phyloP scores from a whole-genome alignment of 64 coral and sea anemone species.

The Pocillopora verrucosa region DNA sequence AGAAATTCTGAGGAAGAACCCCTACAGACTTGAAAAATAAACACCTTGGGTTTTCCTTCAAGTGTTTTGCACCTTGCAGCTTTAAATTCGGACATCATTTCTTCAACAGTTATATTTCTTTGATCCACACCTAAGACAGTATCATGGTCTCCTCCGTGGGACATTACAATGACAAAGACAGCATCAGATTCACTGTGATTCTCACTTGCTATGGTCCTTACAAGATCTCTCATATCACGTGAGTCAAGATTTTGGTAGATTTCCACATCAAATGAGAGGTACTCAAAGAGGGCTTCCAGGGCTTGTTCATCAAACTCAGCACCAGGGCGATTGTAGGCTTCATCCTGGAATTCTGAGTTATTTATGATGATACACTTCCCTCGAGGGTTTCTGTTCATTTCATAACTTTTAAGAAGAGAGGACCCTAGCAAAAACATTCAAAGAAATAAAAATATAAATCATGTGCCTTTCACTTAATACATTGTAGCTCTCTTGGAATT shows the following conservation, averaged over 20 bases:
- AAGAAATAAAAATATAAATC: background rate
- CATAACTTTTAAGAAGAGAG: background rate
- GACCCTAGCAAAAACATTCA: background rate
- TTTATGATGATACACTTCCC: conserved; percentile 46
- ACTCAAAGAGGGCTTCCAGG: conserved; percentile 11
- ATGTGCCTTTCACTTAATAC: background rate
- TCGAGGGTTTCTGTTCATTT: conserved; percentile 29
- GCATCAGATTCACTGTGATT: conserved; percentile 31
- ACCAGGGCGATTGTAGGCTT: background rate
- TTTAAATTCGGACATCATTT: conserved; percentile 32
- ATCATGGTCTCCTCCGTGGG: conserved; percentile 28
- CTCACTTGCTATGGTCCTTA: background rate
- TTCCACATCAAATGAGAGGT: conserved; percentile 10
- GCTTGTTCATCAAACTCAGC: conserved; percentile 8
- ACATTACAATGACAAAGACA: conserved; percentile 33
- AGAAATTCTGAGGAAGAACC: background rate
- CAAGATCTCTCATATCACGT: background rate
- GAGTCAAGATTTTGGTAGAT: background rate
- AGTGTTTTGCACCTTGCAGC: background rate
- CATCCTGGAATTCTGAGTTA: background rate
- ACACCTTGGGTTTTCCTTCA: conserved; percentile 34
- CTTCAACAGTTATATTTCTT: background rate
- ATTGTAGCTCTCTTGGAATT: background rate
- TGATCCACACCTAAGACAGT: conserved; percentile 11
- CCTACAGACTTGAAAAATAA: conserved; percentile 41